phyloP scores from a whole-genome alignment of 2,113 vertebrate genomes.

The Puntigrus tetrazona region DNA sequence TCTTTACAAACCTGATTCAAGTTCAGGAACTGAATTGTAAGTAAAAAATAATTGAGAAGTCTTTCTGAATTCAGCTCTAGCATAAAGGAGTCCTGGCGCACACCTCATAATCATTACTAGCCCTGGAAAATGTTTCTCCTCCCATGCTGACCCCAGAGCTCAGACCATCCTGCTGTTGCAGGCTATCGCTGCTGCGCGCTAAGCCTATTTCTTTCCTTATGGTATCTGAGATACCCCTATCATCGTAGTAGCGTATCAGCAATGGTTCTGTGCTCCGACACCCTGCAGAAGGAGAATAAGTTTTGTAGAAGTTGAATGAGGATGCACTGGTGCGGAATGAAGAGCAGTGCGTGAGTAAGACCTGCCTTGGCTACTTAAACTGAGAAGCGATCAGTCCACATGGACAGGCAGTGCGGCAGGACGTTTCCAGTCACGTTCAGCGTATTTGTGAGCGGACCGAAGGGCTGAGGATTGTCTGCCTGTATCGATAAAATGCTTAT shows the following conservation, averaged over 20 bases:
- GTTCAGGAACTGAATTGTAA: neutral
- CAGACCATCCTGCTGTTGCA: neutral
- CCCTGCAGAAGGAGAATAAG: slow-evolving; percentile 19
- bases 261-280: neutral
- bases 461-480: neutral
- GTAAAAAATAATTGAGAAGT: neutral
- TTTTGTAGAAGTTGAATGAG: slow-evolving; percentile 62
- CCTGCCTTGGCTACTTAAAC: slow-evolving; percentile 57
- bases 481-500: neutral
- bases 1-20: neutral
- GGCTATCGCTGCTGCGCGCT: neutral
- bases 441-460: neutral
- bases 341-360: slow-evolving; percentile 59
- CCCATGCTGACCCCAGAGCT: neutral
- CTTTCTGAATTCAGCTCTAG: neutral
- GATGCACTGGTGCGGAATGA: slow-evolving; percentile 69
- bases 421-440: neutral
- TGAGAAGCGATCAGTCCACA: neutral
- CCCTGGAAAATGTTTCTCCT: neutral
- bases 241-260: slow-evolving; percentile 58
- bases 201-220: neutral
- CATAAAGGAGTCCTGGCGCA: neutral
- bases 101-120: slow-evolving; percentile 57
- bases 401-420: neutral
- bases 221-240: neutral